phyloP scores from a whole-genome alignment of 2,113 vertebrate genomes.

The Columba livia region DNA sequence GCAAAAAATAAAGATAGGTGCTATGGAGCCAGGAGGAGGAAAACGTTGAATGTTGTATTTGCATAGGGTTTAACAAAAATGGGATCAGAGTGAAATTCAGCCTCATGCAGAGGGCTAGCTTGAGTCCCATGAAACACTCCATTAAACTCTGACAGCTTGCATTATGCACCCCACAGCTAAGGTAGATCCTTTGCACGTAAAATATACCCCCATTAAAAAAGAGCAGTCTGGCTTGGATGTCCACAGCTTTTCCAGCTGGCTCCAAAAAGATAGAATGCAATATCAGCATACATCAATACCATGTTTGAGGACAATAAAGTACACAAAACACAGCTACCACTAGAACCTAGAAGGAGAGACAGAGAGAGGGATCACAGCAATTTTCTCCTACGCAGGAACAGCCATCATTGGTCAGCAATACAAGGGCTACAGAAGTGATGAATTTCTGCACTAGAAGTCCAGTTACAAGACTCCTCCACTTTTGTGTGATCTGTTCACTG shows the following conservation, averaged over 20 bases:
- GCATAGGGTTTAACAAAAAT: not conserved
- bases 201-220: not conserved
- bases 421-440: not conserved
- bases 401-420: not conserved
- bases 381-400: not conserved
- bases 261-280: not conserved
- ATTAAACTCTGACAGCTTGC: not conserved
- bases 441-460: not conserved
- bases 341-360: not conserved
- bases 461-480: not conserved
- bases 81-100: not conserved
- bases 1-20: conserved; percentile 15
- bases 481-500: not conserved
- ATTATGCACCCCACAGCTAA: not conserved
- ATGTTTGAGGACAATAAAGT: not conserved
- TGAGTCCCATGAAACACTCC: not conserved
- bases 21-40: not conserved
- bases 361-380: not conserved
- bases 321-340: not conserved
- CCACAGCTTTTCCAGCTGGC: not conserved
- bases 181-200: not conserved
- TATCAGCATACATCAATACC: not conserved
- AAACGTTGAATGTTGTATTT: not conserved
- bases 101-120: not conserved
- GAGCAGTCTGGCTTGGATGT: not conserved